Conservation (phyloP, 2,113 vertebrate species). For the Urocitellus parryii region DNA sequence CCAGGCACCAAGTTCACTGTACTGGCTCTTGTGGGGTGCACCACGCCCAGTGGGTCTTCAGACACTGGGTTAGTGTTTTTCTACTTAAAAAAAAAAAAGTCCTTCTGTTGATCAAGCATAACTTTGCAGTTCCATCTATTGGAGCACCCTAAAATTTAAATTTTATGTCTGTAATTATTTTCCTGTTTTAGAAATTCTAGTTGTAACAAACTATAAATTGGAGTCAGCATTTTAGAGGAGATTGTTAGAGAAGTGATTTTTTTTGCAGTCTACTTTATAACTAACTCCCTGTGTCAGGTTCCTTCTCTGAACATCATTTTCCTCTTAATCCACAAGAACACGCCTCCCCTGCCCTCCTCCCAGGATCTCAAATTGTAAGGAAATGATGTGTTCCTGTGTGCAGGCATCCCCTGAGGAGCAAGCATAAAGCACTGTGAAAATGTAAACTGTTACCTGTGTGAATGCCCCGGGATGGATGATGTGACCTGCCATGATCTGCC, state of each 20-base stretch:
- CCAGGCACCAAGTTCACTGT: not conserved
- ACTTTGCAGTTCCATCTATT: not conserved
- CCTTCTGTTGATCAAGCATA: not conserved
- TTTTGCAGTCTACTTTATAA: not conserved
- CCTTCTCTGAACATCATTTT: constrained; percentile 36
- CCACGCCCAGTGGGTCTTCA: not conserved
- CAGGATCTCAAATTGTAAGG: not conserved
- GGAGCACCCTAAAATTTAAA: not conserved
- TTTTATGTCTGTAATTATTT: not conserved
- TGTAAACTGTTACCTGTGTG: not conserved
- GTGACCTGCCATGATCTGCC: not conserved
- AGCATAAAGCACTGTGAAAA: not conserved
- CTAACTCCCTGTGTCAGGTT: not conserved
- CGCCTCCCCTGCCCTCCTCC: not conserved
- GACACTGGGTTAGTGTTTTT: not conserved
- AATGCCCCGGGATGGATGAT: not conserved
- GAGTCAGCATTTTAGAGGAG: not conserved
- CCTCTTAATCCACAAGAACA: not conserved
- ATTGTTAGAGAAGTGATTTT: not conserved
- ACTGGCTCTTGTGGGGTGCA: not conserved
- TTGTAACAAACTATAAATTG: not conserved
- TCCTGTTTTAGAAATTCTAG: not conserved
- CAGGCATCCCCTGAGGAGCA: not conserved
- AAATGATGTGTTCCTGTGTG: not conserved
- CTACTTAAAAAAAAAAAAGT: not conserved